Evolutionary conservation across 2,888 invertebrate species (phyloP), one percentile per base, ranked within the genome.

Genomic region (Carpatolechia fugitivella): DNA sequence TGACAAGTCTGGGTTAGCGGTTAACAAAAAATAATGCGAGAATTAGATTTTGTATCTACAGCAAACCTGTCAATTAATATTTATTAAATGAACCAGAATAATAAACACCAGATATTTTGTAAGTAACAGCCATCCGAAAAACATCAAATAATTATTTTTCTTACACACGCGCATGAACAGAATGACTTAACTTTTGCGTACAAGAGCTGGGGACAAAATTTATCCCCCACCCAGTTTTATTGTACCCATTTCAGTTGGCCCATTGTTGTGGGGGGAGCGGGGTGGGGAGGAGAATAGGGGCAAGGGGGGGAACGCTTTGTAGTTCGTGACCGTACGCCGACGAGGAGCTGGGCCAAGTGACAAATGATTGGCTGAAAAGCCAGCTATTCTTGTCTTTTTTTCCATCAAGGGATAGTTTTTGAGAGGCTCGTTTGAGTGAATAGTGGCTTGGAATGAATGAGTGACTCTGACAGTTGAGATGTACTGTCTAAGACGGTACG

Each of bases 221-320:
- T 55, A 57, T 54, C 54, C 57, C 40, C 54, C 16, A 24, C 40
- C 54, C 40, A 14, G 29, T 52, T 57, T 57, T 57, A 57, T 57
- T 57, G 57, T 57, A 57, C 54, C 57, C 41, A 57, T 57, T 55
- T 54, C 55, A 52, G 56, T 40, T 20, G 14, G 38, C 38, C 55
- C 52, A 56, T 56, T 56, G 56, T 56, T 52, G 47, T 31, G 56
- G 44, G 52, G 54, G 36, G 1, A 3, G 16, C 16, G 40, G 53
- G 36, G 47, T 51, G 11, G n/a, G n/a, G n/a, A 13, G 24, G 44
- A n/a, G 44, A 13, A 44, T 29, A 24, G n/a, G 24, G 44, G 31
- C 14, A 1, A 18, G 16, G 18, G 16, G 48, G 33, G 48, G 47
- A 11, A 30, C 40, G 29, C 52, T 52, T 52, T 52, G 52, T 52